Conservation (phyloP, 2,797 vertebrate species). For the Vireo griseus region DNA sequence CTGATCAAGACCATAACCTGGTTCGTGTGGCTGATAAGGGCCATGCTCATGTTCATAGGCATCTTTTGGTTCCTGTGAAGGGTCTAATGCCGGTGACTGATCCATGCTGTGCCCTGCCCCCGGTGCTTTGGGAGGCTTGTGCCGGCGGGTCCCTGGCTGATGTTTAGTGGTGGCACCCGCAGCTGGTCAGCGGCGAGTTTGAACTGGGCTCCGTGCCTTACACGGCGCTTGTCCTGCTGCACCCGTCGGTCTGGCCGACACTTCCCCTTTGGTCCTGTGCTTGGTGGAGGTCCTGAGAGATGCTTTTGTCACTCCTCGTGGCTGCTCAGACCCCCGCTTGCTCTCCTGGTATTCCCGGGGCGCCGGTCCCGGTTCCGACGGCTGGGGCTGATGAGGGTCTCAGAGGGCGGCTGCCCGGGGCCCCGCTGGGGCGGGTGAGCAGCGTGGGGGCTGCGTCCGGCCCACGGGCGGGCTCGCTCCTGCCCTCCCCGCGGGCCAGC, state of each 20-base stretch:
- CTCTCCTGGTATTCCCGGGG: rapidly evolving
- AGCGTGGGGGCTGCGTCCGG: rapidly evolving
- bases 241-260: neutral
- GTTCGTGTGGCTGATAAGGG: slow-evolving; percentile 41
- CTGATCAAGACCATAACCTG: slow-evolving; percentile 42
- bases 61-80: neutral
- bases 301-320: neutral
- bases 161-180: neutral
- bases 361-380: neutral
- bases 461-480: neutral
- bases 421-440: neutral
- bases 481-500: neutral
- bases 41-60: neutral
- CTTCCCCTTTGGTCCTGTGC: neutral
- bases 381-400: rapidly evolving
- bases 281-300: neutral
- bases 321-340: neutral
- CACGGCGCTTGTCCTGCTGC: rapidly evolving
- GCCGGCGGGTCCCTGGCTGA: rapidly evolving
- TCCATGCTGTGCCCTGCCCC: neutral
- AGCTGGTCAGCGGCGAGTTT: neutral
- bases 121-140: neutral
- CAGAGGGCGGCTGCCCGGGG: neutral
- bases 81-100: neutral
- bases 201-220: rapidly evolving